These are phyloP conservation scores for Cotesia congregata DNA, from an alignment of 2,888 invertebrate species.

Conservation along the genomic window DNA sequence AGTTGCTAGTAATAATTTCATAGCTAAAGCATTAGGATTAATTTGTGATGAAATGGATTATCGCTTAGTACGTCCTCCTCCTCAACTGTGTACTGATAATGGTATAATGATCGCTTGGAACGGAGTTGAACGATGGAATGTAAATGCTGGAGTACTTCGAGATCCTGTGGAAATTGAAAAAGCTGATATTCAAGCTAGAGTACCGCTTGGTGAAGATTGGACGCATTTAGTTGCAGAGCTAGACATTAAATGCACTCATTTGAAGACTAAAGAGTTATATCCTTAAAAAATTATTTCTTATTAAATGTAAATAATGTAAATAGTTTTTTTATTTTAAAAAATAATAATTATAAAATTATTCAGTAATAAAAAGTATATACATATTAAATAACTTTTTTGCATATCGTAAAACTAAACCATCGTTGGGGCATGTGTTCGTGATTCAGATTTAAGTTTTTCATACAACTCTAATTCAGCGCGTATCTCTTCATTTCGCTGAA, in stretches of 20 bases:
- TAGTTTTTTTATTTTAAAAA: conserved; percentile 18
- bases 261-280: conserved; percentile 60
- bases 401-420: conserved; percentile 51
- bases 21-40: conserved; percentile 79
- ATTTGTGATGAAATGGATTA: conserved; percentile 79
- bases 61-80: conserved; percentile 82
- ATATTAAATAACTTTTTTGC: conserved; percentile 17
- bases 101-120: conserved; percentile 99
- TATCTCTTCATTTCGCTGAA: conserved; percentile 66
- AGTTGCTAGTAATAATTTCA: conserved; percentile 92
- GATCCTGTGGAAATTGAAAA: conserved; percentile 72
- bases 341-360: conserved; percentile 18
- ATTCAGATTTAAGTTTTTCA: conserved; percentile 64
- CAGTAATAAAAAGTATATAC: conserved; percentile 20
- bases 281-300: conserved; percentile 19
- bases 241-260: conserved; percentile 74
- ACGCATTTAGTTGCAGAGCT: conserved; percentile 73
- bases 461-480: conserved; percentile 70
- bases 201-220: conserved; percentile 77
- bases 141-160: conserved; percentile 70
- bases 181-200: conserved; percentile 75
- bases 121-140: conserved; percentile 84
- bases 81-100: conserved; percentile 94
- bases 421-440: conserved; percentile 50
- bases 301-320: conserved; percentile 30